Base-by-base conservation (phyloP, 2,113 vertebrate species). In the Pteronura brasiliensis region DNA sequence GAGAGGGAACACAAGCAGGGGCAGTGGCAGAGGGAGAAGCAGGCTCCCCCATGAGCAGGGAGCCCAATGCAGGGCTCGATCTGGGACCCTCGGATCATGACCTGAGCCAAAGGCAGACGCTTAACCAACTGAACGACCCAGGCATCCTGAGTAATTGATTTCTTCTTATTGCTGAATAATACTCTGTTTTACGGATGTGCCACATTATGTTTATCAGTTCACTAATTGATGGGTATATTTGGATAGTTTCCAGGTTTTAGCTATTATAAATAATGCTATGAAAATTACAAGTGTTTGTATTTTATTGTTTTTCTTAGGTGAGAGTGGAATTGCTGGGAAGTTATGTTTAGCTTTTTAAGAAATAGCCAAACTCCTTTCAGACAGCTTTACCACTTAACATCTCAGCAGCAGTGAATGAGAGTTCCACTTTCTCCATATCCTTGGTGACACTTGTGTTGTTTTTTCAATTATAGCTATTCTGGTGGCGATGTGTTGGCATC, bases 271-370 rank as follows among this genome's bases (percentile, higher is more conserved):
- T 89, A 63, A 71, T 65, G 49, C 42, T 86, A 15, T 65, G 52
- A 59, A 92, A 7, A 47, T 82, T 79, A 55, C 3, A 44, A 31
- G 2, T 67, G 14, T 88, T 42, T 79, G 6, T 87, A 27, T 31
- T 12, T 83, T 72, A 95, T 18, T 49, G 49, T 80, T 93, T 74
- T 95, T 92, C 74, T 85, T 63, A n/a, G 27, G 13, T 49, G 47
- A 76, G 27, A 59, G 9, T 76, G 39, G 31, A 82, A 49, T 72
- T 65, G 67, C 67, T 85, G 25, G 17, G 17, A 93, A 34, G 25
- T 72, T 65, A 25, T 57, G n/a, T 89, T 92, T 67, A 92, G 47
- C 57, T 94, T 80, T 88, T 85, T 80, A 87, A 79, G n/a, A 92
- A 76, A 39, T 7, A 81, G 57, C 36, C 13, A 65, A 47, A 36